phyloP scores from a whole-genome alignment of 1,140 invertebrate species.

The Brachionus plicatilis region DNA sequence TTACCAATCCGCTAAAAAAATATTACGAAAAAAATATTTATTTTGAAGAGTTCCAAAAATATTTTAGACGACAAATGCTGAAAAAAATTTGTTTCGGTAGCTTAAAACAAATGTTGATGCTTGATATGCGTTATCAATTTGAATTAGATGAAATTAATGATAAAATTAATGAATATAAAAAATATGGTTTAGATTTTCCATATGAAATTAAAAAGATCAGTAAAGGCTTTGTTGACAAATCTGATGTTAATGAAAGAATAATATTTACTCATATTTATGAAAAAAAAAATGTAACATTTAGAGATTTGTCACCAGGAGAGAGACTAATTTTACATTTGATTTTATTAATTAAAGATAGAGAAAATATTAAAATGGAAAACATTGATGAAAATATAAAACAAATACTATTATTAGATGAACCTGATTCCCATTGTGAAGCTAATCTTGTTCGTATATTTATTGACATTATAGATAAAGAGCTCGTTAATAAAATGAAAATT shows the following conservation, averaged over 20 bases:
- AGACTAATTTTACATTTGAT: not conserved
- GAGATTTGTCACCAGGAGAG: conserved; percentile 1
- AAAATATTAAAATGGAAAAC: not conserved
- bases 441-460: not conserved
- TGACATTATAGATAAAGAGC: not conserved
- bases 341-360: not conserved
- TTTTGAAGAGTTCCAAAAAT: too few species aligned
- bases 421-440: conserved; percentile 6
- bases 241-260: not conserved
- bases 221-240: not conserved
- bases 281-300: not conserved
- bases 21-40: too few species aligned
- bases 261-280: not conserved
- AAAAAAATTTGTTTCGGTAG: too few species aligned
- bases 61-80: too few species aligned
- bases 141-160: too few species aligned
- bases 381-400: not conserved
- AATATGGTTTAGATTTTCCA: not conserved
- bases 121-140: too few species aligned
- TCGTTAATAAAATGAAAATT: not conserved
- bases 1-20: too few species aligned
- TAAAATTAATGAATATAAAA: too few species aligned
- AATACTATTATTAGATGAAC: not conserved
- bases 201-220: not conserved
- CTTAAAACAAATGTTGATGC: too few species aligned